Conservation (phyloP, 2,113 vertebrate species). For the Peromyscus californicus region DNA sequence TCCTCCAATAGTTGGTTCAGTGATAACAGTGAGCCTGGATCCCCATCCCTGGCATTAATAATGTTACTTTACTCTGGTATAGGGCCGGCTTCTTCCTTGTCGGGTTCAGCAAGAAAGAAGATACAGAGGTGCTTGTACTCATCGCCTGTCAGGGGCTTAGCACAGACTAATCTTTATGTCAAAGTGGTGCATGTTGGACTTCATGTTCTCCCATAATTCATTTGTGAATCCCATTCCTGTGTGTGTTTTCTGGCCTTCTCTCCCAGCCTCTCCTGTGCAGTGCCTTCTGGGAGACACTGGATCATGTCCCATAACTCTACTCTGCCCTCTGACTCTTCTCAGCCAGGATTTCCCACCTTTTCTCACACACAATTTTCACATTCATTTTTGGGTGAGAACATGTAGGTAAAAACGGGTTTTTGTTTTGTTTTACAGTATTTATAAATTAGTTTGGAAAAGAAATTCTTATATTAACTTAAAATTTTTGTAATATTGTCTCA, state of each 20-base stretch:
- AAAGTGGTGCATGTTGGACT: too few species aligned
- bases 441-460: not conserved
- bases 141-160: not conserved
- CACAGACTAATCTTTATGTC: not conserved
- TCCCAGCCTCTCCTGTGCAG: not conserved
- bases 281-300: not conserved
- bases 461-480: not conserved
- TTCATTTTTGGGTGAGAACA: not conserved
- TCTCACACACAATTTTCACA: not conserved
- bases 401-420: not conserved
- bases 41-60: too few species aligned
- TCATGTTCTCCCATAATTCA: too few species aligned
- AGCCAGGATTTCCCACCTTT: not conserved
- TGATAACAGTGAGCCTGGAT: too few species aligned
- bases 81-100: too few species aligned
- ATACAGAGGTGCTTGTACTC: not conserved
- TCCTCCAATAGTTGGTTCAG: too few species aligned
- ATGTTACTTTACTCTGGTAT: not conserved
- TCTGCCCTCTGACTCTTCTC: not conserved
- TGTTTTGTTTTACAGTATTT: not conserved
- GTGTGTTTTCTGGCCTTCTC: fast-evolving
- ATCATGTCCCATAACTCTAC: too few species aligned
- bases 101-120: not conserved
- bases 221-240: fast-evolving
- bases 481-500: too few species aligned